phyloP scores from a whole-genome alignment of 2,888 invertebrate genomes.

The Parasteatoda lunata region DNA sequence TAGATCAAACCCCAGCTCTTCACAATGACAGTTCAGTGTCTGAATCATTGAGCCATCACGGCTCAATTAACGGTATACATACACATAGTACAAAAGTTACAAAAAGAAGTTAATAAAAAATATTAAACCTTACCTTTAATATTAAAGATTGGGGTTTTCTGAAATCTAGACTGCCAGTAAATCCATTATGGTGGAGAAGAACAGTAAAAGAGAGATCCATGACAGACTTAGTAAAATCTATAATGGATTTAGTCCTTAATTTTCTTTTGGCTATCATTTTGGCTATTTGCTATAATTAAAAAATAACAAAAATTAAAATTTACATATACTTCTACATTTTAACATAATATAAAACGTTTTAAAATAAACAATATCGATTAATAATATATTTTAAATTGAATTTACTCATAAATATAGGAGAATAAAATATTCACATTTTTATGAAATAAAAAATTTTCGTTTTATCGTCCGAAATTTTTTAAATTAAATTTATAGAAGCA shows the following conservation, averaged over 20 bases:
- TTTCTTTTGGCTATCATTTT: slow-evolving; percentile 11
- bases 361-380: no score
- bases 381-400: no score
- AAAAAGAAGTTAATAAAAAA: not conserved
- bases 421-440: no score
- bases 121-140: slow-evolving; percentile 22
- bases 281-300: slow-evolving; percentile 18
- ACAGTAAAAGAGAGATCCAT: slow-evolving; percentile 3
- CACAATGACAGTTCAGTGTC: no score
- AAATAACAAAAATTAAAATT: slow-evolving; percentile 2
- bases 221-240: not conserved
- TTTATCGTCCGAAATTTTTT: no score
- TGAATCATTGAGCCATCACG: no score
- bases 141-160: not conserved
- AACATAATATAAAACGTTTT: no score
- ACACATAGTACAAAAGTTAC: not conserved
- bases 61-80: not conserved
- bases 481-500: no score
- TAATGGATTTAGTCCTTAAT: not conserved
- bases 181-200: slow-evolving; percentile 19
- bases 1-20: no score
- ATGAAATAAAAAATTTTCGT: no score
- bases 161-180: not conserved
- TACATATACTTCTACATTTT: no score
- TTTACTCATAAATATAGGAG: no score